Base-by-base conservation (phyloP, 2,888 invertebrate species). In the Bombylius discolor region DNA sequence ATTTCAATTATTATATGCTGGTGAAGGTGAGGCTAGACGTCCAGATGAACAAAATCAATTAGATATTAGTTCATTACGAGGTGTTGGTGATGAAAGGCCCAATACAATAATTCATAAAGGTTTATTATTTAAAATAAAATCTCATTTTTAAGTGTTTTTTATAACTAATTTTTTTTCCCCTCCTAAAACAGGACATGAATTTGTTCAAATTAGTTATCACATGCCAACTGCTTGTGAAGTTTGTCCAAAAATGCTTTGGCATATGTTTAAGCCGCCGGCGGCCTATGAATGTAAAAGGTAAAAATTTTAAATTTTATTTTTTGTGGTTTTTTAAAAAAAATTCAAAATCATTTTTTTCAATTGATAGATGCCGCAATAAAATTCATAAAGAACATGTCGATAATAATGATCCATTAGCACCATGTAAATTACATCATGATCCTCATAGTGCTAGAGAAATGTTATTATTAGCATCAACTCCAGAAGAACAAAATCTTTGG, bases 201-300 rank as follows among this genome's bases (percentile, higher is more conserved):
- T 98, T 71, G 83, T 96, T 62, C 88, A 90, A 74, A 92, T 98
- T 68, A 91, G 91, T 65, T 98, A 92, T 78, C 96, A 98, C 76
- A 97, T 96, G 85, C 97, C 98, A 56, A 95, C 97, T 12, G 89
- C 91, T 64, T 99, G 98, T 78, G 98, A 98, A 78, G 89, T 93
- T 64, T 99, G 99, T 80, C 86, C 93, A 62, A 94, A 93, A 70
- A 95, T 95, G 66, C 81, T 98, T 65, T 98, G 95, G 92, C 89
- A 96, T 76, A 89, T 98, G 86, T 89, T 99, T 76, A 87, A 95
- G 68, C 98, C 98, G 63, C 97, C 98, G 61, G 91, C 93, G 64
- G 98, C 98, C 59, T 82, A 95, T 68, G 98, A 98, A 78, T 99
- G 99, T 76, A 83, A 92, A 79, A 83, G 97, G 74, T 73, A 59